Evolutionary conservation across 1,140 invertebrate genomes (phyloP), one percentile per base, ranked within the genome.

Genomic region (Eueides isabella): DNA sequence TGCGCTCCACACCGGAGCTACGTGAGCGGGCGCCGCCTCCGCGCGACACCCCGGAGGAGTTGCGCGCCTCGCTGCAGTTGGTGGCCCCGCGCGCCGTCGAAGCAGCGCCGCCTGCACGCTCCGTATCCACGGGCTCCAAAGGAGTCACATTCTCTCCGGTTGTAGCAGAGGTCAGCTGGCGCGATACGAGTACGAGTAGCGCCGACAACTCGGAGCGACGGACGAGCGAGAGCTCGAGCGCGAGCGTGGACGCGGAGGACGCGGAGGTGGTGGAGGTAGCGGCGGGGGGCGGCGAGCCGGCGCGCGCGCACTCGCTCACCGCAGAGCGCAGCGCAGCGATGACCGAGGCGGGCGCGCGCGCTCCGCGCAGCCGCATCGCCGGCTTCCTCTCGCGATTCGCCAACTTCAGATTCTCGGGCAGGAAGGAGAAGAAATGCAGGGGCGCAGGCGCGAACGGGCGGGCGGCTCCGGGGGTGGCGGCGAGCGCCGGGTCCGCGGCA

Each of bases 131-230:
- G 63, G 89, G 92, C 70, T 94, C 91, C 68, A 88, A 94, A 76
- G 90, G 89, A 63, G 94, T 81, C 65, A 93, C 94, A 14, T 97
- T 97, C 79, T 96, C 95, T 80, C 96, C 96, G 1, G 94, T 96
- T 35, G 96, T 96, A 2, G 95, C 95, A 19, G 95, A 96, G 85
- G 96, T 96, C 35, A 96, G 95, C 80, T 96, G 96, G 95, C 93
- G 94, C 67, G 95, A 96, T 77, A 81, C 87, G 35, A 93, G 91
- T 76, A 79, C 89, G 74, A 92, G 88, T 74, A 88, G 71, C 33
- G 16, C 30, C 44, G 74, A 71, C 5, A 55, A 35, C 5, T 70
- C 67, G n/a, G 44, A 64, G 19, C 68, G 67, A 23, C 35, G 23
- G 44, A 75, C 82, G 71, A 88, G 86, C 83, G 84, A 84, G 81